Evolutionary conservation across 2,113 vertebrate species (phyloP).

Genomic region (Paedocypris sp.): DNA sequence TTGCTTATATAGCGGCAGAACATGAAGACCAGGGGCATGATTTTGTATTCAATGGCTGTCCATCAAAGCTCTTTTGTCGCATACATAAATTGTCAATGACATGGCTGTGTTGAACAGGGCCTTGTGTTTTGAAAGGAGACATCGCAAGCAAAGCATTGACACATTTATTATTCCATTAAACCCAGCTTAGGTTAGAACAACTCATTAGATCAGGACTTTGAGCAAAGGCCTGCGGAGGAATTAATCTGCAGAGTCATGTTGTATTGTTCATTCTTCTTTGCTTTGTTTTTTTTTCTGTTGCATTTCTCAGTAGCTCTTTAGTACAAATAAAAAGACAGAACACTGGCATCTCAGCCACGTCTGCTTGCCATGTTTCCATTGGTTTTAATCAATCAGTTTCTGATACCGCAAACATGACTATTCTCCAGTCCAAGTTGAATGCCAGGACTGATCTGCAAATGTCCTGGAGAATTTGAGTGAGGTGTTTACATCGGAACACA

Average conservation of each 20-base stretch:
- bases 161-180: constrained; percentile 45
- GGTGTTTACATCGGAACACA: constrained; percentile 36
- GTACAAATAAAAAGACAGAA: constrained; percentile 1
- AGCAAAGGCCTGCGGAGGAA: constrained; percentile 34
- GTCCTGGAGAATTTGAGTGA: constrained; percentile 13
- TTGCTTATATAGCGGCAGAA: constrained; percentile 11
- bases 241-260: constrained; percentile 38
- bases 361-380: neutral
- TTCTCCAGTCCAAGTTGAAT: constrained; percentile 10
- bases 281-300: constrained; percentile 24
- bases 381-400: constrained; percentile 29
- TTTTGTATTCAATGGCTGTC: constrained; percentile 27
- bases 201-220: constrained; percentile 41
- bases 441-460: constrained; percentile 6
- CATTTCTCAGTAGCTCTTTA: no score
- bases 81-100: constrained; percentile 13
- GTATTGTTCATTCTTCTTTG: constrained; percentile 31
- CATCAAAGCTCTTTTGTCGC: constrained; percentile 11
- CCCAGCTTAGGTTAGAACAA: constrained; percentile 34
- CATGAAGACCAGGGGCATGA: neutral
- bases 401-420: constrained; percentile 1
- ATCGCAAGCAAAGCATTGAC: constrained; percentile 36
- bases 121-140: constrained; percentile 3
- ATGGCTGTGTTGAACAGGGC: neutral
- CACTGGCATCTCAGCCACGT: neutral